Evolutionary conservation across 2,113 vertebrate species (phyloP).

Genomic region (Antigone vipio): DNA sequence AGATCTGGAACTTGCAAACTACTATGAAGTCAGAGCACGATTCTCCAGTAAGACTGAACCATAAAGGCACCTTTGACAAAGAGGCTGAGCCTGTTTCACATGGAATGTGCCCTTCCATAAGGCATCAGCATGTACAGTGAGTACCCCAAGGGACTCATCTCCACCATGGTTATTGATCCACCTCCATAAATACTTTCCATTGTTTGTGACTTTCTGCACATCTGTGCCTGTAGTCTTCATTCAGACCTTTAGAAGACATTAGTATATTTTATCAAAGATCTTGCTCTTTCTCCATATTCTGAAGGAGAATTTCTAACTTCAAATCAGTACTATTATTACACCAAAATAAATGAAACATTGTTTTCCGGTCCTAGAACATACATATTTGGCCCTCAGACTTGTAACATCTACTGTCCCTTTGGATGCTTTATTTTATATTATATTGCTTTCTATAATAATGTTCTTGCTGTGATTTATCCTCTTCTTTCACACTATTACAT

Average conservation of each 20-base stretch:
- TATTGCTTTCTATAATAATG: not conserved
- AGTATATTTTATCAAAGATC: not conserved
- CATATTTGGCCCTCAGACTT: not conserved
- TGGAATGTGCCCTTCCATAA: not conserved
- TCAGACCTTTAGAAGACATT: not conserved
- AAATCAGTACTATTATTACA: not conserved
- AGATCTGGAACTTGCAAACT: not conserved
- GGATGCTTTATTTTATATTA: not conserved
- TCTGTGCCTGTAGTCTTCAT: not conserved
- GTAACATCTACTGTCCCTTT: not conserved
- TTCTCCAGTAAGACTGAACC: not conserved
- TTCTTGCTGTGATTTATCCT: not conserved
- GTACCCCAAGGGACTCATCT: not conserved
- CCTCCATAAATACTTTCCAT: not conserved
- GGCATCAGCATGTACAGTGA: not conserved
- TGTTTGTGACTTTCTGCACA: not conserved
- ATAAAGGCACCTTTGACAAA: not conserved
- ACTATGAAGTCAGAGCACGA: not conserved
- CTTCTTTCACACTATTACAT: not conserved
- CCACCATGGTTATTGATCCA: fast-evolving
- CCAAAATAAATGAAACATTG: not conserved
- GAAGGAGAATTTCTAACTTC: not conserved
- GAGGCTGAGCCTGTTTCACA: not conserved
- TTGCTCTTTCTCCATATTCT: not conserved
- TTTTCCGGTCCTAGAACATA: not conserved